Percentiles rank a stretch among this genome's conserved stretches.
Evolutionary conservation across 2,888 invertebrate genomes (phyloP).

Genomic region (Drosophila paracracens): DNA sequence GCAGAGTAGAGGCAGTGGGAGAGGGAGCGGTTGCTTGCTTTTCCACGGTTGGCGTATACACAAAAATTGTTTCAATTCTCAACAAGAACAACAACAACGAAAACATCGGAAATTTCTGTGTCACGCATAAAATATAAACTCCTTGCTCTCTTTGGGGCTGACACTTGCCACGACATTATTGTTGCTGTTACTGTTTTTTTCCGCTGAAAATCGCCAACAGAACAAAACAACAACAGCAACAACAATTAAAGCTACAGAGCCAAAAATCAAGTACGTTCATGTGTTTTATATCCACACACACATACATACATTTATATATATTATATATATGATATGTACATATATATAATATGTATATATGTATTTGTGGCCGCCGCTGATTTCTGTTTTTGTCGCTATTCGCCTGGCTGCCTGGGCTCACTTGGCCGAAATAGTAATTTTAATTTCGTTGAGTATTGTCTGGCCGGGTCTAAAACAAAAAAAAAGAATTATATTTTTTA

Average conservation of each 20-base stretch:
- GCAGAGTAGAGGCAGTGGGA: neutral
- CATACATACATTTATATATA: neutral
- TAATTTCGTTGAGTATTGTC: constrained; percentile 61
- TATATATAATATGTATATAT: constrained; percentile 4
- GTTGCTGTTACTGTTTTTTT: constrained; percentile 31
- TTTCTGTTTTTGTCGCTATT: constrained; percentile 58
- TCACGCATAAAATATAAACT: constrained; percentile 63
- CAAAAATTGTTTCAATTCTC: constrained; percentile 68
- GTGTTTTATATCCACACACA: neutral
- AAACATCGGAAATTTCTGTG: constrained; percentile 51
- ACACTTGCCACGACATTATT: constrained; percentile 33
- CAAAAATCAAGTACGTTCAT: constrained; percentile 76
- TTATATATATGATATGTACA: constrained; percentile 7
- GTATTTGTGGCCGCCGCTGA: constrained; percentile 36
- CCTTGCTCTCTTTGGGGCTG: constrained; percentile 15
- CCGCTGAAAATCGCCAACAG: constrained; percentile 59
- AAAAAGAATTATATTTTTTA: constrained; percentile 58
- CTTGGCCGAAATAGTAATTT: constrained; percentile 56
- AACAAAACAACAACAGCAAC: constrained; percentile 16
- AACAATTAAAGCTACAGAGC: constrained; percentile 33
- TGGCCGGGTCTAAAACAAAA: constrained; percentile 33
- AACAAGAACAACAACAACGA: constrained; percentile 44
- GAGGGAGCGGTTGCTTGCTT: constrained; percentile 6
- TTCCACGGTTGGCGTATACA: constrained; percentile 52
- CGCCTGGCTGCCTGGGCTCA: constrained; percentile 33